Base-by-base conservation (phyloP, 2,797 vertebrate species). In the Pogonophryne albipinna region DNA sequence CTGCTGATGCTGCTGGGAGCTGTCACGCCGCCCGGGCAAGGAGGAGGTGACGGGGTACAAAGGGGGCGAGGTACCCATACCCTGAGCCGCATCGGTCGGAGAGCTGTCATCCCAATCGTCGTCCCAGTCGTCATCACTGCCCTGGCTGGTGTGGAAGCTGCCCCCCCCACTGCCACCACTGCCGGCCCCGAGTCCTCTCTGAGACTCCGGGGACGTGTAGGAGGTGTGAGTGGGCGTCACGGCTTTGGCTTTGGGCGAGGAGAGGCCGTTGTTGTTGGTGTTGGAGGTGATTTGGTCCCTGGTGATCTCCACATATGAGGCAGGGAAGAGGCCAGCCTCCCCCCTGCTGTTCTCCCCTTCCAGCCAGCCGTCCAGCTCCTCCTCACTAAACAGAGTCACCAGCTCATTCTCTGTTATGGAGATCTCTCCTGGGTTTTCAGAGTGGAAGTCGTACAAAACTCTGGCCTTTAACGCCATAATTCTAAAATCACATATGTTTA, bases 321-420 rank as follows among this genome's bases (percentile, higher is more conserved):
- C 98, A 16, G 97, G 98, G 89, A 99, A 96, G 74, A 99, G 96
- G 53, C 97, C 97, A 11, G 95, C 93, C 85, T 99, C 96, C 23
- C 98, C 97, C 62, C 92, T 94, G 90, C 95, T 96, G 94, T 99
- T 99, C 89, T 96, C 85, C 20, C 98, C 98, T 88, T 98, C 96
- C 57, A 99, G 86, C 98, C 98, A 99, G 66, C 98, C 98, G 77
- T 99, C 97, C 89, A 98, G 95, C 88, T 98, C 96, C 89, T 96
- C 96, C 87, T 99, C 96, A 67, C 95, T 98, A 93, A 95, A 97
- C 74, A 99, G 85, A 76, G 95, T 97, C 86, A 99, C 94, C 91
- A 97, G 79, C 92, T 99, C 98, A 50, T 96, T 95, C 91, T 98
- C 97, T 58, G 91, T 83, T 84, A 99, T 95, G 6, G 96, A 97